Conservation (phyloP, 1,140 invertebrate species). For the Battus philenor region DNA sequence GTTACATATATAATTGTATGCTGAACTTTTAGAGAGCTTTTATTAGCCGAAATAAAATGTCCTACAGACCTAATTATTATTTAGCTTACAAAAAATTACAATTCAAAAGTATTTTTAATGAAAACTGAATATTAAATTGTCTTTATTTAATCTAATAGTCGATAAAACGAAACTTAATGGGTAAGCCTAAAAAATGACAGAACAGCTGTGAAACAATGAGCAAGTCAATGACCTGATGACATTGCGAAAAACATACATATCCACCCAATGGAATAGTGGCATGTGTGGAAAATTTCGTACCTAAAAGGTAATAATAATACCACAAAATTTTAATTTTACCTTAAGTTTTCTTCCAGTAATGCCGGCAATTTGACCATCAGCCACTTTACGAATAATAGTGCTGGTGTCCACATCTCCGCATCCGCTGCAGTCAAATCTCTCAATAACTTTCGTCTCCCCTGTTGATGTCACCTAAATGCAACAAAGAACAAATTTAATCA, state of each 20-base stretch:
- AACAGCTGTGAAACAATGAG: constrained; percentile 36
- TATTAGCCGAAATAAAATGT: too few species aligned
- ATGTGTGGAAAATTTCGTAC: too few species aligned
- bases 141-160: too few species aligned
- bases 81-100: too few species aligned
- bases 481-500: constrained; percentile 33
- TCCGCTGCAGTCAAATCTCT: constrained; percentile 96
- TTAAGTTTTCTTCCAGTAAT: constrained; percentile 92
- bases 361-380: constrained; percentile 87
- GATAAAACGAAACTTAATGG: too few species aligned
- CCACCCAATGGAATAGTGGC: too few species aligned
- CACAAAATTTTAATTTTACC: constrained; percentile 69
- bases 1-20: too few species aligned
- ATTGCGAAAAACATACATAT: constrained; percentile 18
- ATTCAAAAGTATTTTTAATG: too few species aligned
- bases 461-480: constrained; percentile 86
- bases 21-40: too few species aligned
- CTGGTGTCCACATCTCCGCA: constrained; percentile 88
- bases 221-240: constrained; percentile 33
- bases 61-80: too few species aligned
- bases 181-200: constrained; percentile 22
- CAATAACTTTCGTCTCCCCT: constrained; percentile 95
- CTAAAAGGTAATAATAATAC: too few species aligned
- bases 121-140: too few species aligned
- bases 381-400: constrained; percentile 53